Evolutionary conservation across 1,140 invertebrate species (phyloP).

Genomic region (Drosophila bipectinata): DNA sequence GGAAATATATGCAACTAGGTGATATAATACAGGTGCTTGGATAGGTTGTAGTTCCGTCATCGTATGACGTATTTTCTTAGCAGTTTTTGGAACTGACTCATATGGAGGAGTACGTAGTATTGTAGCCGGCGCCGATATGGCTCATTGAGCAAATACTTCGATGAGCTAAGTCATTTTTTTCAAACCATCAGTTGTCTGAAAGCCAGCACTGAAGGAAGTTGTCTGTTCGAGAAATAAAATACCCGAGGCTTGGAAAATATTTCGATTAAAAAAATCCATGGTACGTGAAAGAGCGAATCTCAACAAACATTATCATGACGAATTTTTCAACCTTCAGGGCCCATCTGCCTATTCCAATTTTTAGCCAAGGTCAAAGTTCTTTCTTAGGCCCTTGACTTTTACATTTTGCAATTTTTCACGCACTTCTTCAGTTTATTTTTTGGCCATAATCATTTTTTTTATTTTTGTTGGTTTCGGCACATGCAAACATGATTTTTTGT

Average conservation of each 20-base stretch:
- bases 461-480: slow-evolving; percentile 45
- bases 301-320: slow-evolving; percentile 2
- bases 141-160: slow-evolving; percentile 46
- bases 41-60: slow-evolving; percentile 19
- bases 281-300: not conserved
- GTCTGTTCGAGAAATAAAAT: slow-evolving; percentile 2
- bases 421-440: slow-evolving; percentile 43
- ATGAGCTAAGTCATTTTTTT: slow-evolving; percentile 29
- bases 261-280: not conserved
- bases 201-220: slow-evolving; percentile 2
- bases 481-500: slow-evolving; percentile 65
- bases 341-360: slow-evolving; percentile 3
- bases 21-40: slow-evolving; percentile 44
- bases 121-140: slow-evolving; percentile 19
- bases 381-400: slow-evolving; percentile 48
- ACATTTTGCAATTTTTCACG: slow-evolving; percentile 60
- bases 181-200: slow-evolving; percentile 11
- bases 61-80: slow-evolving; percentile 25
- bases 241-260: not conserved
- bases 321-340: slow-evolving; percentile 21
- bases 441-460: slow-evolving; percentile 14
- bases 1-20: slow-evolving; percentile 35
- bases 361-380: slow-evolving; percentile 49
- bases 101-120: not conserved
- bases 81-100: slow-evolving; percentile 22